Conservation (phyloP, 2,888 invertebrate genomes). For the Parascotia fuliginaria region DNA sequence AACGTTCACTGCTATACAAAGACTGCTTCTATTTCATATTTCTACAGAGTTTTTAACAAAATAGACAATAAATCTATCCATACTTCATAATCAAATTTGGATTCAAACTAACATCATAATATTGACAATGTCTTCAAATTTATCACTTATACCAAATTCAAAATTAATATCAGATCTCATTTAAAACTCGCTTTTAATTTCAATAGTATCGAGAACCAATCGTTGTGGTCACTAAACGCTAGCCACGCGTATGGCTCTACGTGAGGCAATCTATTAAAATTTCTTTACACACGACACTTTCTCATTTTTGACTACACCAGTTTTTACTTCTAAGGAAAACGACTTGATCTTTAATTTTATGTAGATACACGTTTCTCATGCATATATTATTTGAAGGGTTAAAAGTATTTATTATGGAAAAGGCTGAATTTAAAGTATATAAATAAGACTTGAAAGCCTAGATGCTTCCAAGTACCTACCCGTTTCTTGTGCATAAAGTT, state of each 20-base stretch:
- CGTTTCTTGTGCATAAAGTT: no score
- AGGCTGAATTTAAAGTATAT: neutral
- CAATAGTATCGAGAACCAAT: neutral
- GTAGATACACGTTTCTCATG: constrained; percentile 3
- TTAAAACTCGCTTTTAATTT: neutral
- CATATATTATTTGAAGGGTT: neutral
- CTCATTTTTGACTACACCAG: constrained; percentile 45
- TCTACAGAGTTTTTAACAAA: no score
- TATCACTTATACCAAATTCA: no score
- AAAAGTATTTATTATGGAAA: neutral
- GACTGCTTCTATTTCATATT: no score
- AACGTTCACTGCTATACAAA: no score
- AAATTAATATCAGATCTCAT: no score
- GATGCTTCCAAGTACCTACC: no score
- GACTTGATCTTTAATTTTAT: constrained; percentile 11
- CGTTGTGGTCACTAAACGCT: constrained; percentile 22
- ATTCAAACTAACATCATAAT: no score
- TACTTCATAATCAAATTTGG: no score
- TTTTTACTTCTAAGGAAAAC: constrained; percentile 10
- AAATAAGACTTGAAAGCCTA: no score
- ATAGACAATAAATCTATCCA: no score
- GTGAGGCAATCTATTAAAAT: constrained; percentile 59
- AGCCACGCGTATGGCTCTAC: constrained; percentile 44
- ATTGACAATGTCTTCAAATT: no score
- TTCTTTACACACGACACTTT: constrained; percentile 33